These are phyloP conservation scores for Strix aluco DNA, from an alignment of 2,113 vertebrate species.

Conservation along the genomic window DNA sequence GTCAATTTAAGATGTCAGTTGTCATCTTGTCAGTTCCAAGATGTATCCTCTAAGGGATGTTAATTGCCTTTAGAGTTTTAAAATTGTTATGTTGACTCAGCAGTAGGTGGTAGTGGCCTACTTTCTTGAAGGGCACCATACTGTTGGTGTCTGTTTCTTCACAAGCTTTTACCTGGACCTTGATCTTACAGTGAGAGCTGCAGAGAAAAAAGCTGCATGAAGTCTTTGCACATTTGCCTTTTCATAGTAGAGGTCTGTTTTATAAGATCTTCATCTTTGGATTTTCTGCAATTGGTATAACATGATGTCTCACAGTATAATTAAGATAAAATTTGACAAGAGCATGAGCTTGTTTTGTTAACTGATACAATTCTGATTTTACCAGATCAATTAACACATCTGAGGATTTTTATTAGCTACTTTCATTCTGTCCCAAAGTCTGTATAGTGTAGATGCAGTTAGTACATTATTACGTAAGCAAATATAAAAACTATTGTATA, in stretches of 20 bases:
- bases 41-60: background rate
- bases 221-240: background rate
- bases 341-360: background rate
- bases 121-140: background rate
- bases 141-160: background rate
- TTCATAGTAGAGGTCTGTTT: background rate
- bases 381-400: background rate
- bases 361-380: background rate
- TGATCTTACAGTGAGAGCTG: background rate
- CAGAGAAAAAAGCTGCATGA: background rate
- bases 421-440: background rate
- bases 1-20: constrained; percentile 11
- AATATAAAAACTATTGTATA: background rate
- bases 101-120: constrained; percentile 5
- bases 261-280: background rate
- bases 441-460: background rate
- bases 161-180: background rate
- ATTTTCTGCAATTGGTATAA: background rate
- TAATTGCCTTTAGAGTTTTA: background rate
- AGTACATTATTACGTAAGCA: background rate
- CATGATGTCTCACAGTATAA: background rate
- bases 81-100: background rate
- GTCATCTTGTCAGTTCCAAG: constrained; percentile 5
- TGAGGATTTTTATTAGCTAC: background rate
- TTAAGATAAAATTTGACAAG: background rate